Conservation (phyloP, 2,797 vertebrate genomes). For the Anabacerthia variegaticeps region DNA sequence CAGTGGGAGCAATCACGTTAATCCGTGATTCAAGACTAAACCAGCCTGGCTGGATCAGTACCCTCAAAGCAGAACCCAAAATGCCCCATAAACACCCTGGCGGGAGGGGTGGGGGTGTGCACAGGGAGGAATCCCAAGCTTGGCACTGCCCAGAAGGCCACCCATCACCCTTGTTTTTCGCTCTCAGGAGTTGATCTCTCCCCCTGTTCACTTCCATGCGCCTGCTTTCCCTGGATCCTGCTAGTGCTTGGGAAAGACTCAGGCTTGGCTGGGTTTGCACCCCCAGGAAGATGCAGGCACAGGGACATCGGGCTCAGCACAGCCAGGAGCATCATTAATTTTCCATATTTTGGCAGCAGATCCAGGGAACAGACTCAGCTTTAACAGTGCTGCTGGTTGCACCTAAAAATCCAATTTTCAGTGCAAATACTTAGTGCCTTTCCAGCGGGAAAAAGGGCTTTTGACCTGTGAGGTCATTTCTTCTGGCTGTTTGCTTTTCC, state of each 20-base stretch:
- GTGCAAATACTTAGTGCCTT: background rate
- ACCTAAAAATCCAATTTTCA: background rate
- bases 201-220: background rate
- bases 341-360: background rate
- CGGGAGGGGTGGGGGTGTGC: accelerated
- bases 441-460: background rate
- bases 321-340: background rate
- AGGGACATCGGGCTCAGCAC: accelerated
- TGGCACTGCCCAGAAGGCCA: background rate
- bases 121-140: background rate
- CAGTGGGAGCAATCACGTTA: accelerated
- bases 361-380: background rate
- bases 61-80: background rate
- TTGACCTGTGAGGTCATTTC: background rate
- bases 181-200: background rate
- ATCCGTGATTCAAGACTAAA: background rate
- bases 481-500: background rate
- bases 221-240: background rate
- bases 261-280: background rate
- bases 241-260: background rate
- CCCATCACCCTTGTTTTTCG: background rate
- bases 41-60: accelerated
- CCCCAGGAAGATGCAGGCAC: accelerated
- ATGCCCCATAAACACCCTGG: accelerated
- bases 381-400: background rate